Evolutionary conservation across 2,888 invertebrate species (phyloP), one percentile per base, ranked within the genome.

Genomic region (Adela reaumurella): DNA sequence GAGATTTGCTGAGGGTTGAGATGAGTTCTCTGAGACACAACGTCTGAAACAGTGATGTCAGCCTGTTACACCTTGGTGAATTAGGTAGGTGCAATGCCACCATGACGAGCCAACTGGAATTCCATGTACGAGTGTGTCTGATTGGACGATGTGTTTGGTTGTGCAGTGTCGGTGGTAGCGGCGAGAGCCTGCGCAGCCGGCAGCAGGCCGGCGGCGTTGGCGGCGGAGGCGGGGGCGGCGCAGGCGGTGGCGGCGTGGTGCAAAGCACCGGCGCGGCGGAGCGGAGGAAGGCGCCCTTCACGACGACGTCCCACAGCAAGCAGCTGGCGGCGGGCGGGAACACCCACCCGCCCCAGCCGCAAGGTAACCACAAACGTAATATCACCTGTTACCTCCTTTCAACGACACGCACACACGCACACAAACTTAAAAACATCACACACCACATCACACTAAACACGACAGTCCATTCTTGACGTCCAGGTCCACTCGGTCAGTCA

Each of bases 261-360:
- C 6, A 5, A 10, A 10, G 24, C 6, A 11, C 11, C 77, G 70
- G 60, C 66, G 65, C 65, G 65, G 63, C 62, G 67, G 70, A 67
- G 70, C 70, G 56, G 41, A 17, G 48, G 68, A 74, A 72, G 71
- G 69, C 73, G 62, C 69, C 63, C 56, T 60, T 76, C 66, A 83
- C 85, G 78, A 89, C 89, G 86, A 87, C 89, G 84, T 87, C 89
- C 68, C 88, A 88, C 81, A 86, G 87, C 81, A 89, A 88, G 78
- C 87, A 88, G 80, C 85, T 87, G 78, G 86, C 87, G 80, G 92
- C 91, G 71, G 85, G 84, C 78, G 86, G 86, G 78, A 83, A 82
- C 74, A 84, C 83, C 81, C 84, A 74, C 76, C 79, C 80, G 77
- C 76, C 84, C 83, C 85, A 85, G 84, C 77, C 77, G 77, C 78